phyloP scores from a whole-genome alignment of 2,888 invertebrate genomes.

The Pristionchus exspectatus region DNA sequence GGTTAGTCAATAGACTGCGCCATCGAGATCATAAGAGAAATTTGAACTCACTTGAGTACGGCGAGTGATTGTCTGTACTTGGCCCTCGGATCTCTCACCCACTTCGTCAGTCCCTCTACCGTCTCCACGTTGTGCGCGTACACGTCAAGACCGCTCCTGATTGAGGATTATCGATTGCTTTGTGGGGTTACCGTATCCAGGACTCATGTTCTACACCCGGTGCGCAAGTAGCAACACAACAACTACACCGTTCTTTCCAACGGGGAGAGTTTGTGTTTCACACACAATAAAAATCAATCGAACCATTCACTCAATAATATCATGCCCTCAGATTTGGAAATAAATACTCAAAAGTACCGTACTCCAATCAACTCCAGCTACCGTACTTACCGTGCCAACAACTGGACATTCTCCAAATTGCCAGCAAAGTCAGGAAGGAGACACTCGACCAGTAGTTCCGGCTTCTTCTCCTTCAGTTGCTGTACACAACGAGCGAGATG shows the following conservation, averaged over 20 bases:
- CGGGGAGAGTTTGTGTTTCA: not conserved
- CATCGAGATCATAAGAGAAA: not conserved
- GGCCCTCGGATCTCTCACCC: conserved; percentile 93
- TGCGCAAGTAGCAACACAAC: not conserved
- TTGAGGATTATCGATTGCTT: not conserved
- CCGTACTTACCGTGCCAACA: conserved; percentile 69
- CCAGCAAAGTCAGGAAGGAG: conserved; percentile 97
- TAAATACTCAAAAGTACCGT: too few relatives aligned
- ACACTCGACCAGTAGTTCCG: conserved; percentile 93
- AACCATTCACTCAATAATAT: not conserved
- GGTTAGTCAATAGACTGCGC: not conserved
- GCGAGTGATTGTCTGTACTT: conserved; percentile 91
- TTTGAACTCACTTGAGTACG: conserved; percentile 80
- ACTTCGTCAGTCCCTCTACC: conserved; percentile 80
- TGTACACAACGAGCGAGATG: conserved; percentile 94
- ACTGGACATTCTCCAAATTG: conserved; percentile 85
- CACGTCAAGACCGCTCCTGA: conserved; percentile 88
- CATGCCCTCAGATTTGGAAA: not conserved
- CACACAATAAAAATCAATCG: not conserved
- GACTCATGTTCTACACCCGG: not conserved
- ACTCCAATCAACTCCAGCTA: not conserved
- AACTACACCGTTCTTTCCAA: not conserved
- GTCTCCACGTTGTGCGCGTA: conserved; percentile 99
- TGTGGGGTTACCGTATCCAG: not conserved
- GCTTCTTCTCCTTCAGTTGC: conserved; percentile 88